Percentiles rank a stretch among this genome's conserved stretches.
Conservation (phyloP, 2,113 vertebrate genomes). For the Eudyptes chrysolophus region DNA sequence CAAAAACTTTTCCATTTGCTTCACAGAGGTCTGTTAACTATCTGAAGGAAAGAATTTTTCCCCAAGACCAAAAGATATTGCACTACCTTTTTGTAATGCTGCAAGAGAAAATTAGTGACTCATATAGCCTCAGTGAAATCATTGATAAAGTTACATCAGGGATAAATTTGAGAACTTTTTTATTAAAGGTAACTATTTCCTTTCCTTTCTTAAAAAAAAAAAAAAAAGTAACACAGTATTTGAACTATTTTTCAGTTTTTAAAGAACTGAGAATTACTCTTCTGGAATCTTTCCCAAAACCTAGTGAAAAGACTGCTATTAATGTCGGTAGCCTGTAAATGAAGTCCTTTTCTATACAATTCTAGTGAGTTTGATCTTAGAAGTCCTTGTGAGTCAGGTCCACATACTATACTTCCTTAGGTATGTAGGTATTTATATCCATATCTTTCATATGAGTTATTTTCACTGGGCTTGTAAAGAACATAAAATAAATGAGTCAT, state of each 20-base stretch:
- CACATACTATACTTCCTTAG: not conserved
- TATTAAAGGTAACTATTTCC: accelerated
- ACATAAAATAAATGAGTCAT: not conserved
- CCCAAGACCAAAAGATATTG: not conserved
- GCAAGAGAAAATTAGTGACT: not conserved
- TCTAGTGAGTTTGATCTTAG: not conserved
- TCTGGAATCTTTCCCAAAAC: not conserved
- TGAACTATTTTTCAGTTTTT: not conserved
- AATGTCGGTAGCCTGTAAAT: not conserved
- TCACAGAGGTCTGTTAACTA: not conserved
- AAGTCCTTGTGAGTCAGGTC: not conserved
- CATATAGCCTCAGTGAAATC: not conserved
- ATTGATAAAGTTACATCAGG: not conserved
- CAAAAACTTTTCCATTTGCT: not conserved
- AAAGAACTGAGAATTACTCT: not conserved
- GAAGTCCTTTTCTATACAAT: not conserved
- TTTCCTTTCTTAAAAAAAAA: not conserved
- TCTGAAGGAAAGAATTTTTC: not conserved
- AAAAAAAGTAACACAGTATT: not conserved
- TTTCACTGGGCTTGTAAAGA: not conserved
- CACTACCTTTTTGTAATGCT: not conserved
- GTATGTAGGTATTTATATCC: not conserved
- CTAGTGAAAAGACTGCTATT: not conserved
- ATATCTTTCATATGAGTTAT: not conserved
- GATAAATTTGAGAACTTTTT: not conserved